These are phyloP conservation scores for Acrobasis suavella DNA, from an alignment of 2,888 invertebrate species.

Conservation along the genomic window DNA sequence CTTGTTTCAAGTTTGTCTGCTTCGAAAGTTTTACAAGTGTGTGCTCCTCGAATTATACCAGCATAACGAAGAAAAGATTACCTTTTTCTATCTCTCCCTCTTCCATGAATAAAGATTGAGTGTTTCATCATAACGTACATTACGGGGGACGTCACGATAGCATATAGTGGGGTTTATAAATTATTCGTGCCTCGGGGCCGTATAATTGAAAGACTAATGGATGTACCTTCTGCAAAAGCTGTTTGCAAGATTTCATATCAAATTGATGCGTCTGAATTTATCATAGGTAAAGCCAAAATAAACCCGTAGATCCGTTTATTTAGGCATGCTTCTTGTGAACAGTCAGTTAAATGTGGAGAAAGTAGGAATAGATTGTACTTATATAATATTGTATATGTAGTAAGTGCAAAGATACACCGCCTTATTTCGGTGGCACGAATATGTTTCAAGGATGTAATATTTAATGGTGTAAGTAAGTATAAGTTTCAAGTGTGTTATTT, in stretches of 20 bases:
- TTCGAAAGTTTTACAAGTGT: background rate
- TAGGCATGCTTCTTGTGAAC: background rate
- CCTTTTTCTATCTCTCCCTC: background rate
- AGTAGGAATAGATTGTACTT: too few relatives aligned
- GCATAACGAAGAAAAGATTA: background rate
- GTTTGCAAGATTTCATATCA: slow-evolving; percentile 28
- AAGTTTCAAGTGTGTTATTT: too few relatives aligned
- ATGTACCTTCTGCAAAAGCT: slow-evolving; percentile 29
- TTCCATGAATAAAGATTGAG: background rate
- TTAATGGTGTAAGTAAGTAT: too few relatives aligned
- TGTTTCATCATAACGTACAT: background rate
- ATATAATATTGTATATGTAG: too few relatives aligned
- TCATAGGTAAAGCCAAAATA: slow-evolving; percentile 9
- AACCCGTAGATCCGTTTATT: background rate
- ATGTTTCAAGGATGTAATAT: too few relatives aligned
- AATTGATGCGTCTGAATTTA: slow-evolving; percentile 27
- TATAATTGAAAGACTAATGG: slow-evolving; percentile 35
- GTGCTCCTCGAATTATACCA: background rate
- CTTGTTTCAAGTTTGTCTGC: background rate
- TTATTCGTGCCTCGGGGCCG: slow-evolving; percentile 33
- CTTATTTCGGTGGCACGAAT: too few relatives aligned
- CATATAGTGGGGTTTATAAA: slow-evolving; percentile 27
- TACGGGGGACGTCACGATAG: background rate
- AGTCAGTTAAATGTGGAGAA: background rate
- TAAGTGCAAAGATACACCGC: too few relatives aligned